Base-by-base conservation (phyloP, 2,797 vertebrate genomes). In the Balearica regulorum region DNA sequence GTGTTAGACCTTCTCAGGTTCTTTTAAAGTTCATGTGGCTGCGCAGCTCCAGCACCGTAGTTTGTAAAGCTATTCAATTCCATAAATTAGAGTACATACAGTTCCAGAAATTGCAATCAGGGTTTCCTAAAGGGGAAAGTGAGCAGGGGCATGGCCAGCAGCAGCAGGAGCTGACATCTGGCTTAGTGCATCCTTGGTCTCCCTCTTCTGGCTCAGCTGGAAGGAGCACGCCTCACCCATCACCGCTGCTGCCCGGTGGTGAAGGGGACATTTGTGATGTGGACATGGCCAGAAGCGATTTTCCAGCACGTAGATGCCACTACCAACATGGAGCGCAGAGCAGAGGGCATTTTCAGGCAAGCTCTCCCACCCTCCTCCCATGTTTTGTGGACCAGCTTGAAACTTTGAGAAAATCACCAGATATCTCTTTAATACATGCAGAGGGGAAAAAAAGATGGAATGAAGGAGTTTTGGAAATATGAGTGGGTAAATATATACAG, bases 131-230 rank as follows among this genome's bases (percentile, higher is more conserved):
- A 11, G 65, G 19, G 7, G 7, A 62, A 80, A 51, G 8, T 1
- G 55, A 72, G 48, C 53, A 55, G 58, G 16, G 14, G 4, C 39
- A 58, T 4, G 18, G 24, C 12, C 66, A 93, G 83, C 54, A 65
- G 49, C 1, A 24, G 43, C 41, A 60, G 73, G 15, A 86, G 62
- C 61, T 83, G 87, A 44, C 44, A 65, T 29, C 76, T 69, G 53
- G 2, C 43, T 96, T 95, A 76, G 29, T 4, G 35, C 62, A 95
- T 96, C 80, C 96, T 97, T 96, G 88, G 93, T 95, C 96, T 97
- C 96, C 96, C 96, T 92, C 95, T 97, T 95, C 95, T 97, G 96
- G 95, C 70, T 82, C 49, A 84, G 58, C 53, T 87, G 39, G 89
- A 91, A 85, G 94, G 62, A 94, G 43, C 6, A 1, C 53, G 3